Conservation (phyloP, 2,888 invertebrate genomes). For the Lobophora halterata region DNA sequence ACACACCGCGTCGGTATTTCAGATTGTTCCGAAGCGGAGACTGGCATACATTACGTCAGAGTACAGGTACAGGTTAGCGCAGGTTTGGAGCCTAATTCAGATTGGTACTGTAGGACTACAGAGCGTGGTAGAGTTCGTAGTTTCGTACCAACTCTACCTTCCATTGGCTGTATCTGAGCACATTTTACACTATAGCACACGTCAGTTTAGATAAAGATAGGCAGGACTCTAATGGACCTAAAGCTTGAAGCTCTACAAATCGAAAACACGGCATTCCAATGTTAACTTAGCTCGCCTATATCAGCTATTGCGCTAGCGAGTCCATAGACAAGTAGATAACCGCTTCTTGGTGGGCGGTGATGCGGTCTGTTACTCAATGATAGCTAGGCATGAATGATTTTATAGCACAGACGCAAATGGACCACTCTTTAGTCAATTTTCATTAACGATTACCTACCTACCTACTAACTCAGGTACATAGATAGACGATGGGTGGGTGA, state of each 20-base stretch:
- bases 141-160: too few species aligned
- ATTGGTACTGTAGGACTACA: too few species aligned
- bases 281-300: conserved; percentile 51
- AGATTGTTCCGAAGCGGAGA: conserved; percentile 72
- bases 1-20: conserved; percentile 79
- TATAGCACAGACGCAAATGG: conserved; percentile 22
- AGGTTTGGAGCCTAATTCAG: too few species aligned
- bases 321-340: conserved; percentile 31
- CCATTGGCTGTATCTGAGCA: too few species aligned
- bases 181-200: too few species aligned
- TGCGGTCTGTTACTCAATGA: conserved; percentile 22
- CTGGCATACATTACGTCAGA: conserved; percentile 76
- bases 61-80: conserved; percentile 35
- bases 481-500: conserved; percentile 4
- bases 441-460: conserved; percentile 7
- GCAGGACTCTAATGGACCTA: too few species aligned
- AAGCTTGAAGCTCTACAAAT: too few species aligned
- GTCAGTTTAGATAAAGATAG: too few species aligned
- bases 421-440: conserved; percentile 18
- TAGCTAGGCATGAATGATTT: conserved; percentile 19
- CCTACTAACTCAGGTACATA: not conserved
- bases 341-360: conserved; percentile 29
- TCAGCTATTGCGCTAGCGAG: conserved; percentile 36
- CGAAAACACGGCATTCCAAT: too few species aligned
- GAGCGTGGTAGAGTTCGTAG: too few species aligned